Base-by-base conservation (phyloP, 2,888 invertebrate genomes). In the Cataglyphis rosenhaueri region DNA sequence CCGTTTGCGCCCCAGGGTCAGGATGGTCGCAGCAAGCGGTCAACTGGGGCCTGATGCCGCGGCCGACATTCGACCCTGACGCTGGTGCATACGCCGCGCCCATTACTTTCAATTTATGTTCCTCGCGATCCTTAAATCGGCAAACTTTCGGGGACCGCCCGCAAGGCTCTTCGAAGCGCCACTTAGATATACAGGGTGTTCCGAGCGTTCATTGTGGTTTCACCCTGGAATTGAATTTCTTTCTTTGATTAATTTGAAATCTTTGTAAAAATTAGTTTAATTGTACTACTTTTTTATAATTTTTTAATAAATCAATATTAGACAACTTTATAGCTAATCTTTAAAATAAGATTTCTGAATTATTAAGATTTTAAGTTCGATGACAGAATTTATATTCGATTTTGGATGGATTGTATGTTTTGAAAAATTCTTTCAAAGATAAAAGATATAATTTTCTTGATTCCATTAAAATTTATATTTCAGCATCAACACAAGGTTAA, bases 61-160 rank as follows among this genome's bases (percentile, higher is more conserved):
- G 71, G 87, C 78, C 89, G 89, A 90, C 91, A 88, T 90, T 86
- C 89, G 87, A 85, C 86, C 86, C 88, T 89, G 86, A 91, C 87
- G 87, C 86, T 59, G 73, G 9, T 71, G 87, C 85, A 89, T 81
- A 88, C 88, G 84, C 85, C 83, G 82, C 85, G 86, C 92, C 52
- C 93, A 93, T 93, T 94, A 93, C 92, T 93, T 93, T 93, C 93
- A 93, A 94, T 94, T 94, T 93, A 94, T 94, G 93, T 90, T 89
- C 91, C 91, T 84, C 86, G 85, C 89, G 91, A 91, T 91, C 91
- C 89, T 90, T 88, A 91, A 91, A 92, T 92, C 91, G 88, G 86
- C 91, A 87, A 91, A 92, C 87, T 91, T 91, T 90, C 87, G 86
- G 86, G 84, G 91, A 91, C 91, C 92, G 89, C 92, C 92, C 88